A percentile compares a stretch with the other conserved stretches of the same genome.
Evolutionary conservation across 2,797 vertebrate genomes (phyloP).

Genomic region (Ibycter americanus): DNA sequence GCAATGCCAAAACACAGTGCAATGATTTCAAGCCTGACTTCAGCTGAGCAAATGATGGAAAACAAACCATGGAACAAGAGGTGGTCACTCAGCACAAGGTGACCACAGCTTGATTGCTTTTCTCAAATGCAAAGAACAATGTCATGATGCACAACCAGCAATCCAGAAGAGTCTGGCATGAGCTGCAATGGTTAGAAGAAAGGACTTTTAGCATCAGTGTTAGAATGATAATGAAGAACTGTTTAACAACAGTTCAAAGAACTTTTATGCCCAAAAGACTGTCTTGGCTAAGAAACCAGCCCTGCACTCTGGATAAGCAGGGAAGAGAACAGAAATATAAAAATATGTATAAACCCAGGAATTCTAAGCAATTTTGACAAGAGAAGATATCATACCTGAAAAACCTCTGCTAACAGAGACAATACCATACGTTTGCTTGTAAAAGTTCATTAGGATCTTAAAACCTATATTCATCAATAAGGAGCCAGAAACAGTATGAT

Average conservation of each 20-base stretch:
- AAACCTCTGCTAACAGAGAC: neutral
- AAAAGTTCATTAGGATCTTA: neutral
- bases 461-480: fast-evolving
- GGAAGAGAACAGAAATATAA: neutral
- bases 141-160: fast-evolving
- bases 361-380: neutral
- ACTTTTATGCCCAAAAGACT: neutral
- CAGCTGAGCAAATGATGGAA: neutral
- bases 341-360: fast-evolving
- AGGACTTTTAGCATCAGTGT: no score
- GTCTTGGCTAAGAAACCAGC: neutral
- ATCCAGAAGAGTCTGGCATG: neutral
- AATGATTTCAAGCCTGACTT: no score
- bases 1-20: fast-evolving
- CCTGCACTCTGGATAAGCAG: neutral
- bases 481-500: neutral
- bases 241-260: neutral
- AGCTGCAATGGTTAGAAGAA: neutral
- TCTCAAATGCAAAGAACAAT: neutral
- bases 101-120: fast-evolving
- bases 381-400: neutral
- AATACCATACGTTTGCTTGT: neutral
- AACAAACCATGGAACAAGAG: neutral
- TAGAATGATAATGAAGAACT: neutral
- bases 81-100: neutral